Evolutionary conservation across 2,797 vertebrate genomes (phyloP), one percentile per base, ranked within the genome.

Genomic region (Spea hammondii): DNA sequence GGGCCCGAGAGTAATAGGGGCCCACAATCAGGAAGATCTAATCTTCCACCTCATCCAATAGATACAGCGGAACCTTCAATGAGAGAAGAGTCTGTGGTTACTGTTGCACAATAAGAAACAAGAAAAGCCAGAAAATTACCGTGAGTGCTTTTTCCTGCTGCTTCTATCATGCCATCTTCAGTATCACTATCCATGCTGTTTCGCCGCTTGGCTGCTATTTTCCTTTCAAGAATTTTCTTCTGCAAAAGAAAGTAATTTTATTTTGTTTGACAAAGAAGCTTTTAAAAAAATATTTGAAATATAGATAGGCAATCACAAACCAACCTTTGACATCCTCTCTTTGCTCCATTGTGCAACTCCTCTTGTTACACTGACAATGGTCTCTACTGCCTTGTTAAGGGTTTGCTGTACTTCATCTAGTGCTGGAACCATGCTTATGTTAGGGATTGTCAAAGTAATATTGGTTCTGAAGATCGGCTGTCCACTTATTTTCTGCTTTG

Each of bases 341-440:
- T 92, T 91, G 84, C 90, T 96, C 97, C 97, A 99, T 80, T 96
- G 95, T 79, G 88, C 87, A 4, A 99, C 92, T 46, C 95, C 95
- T 87, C 95, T 96, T 84, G 85, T 94, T 82, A 96, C 94, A 32
- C 86, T 93, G 87, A 98, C 88, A 51, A 98, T 87, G 78, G 76
- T 91, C 49, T 96, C 95, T 62, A 96, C 93, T 0, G 89, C 91
- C 84, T 89, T 90, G 88, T 95, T 97, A 82, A 99, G 86, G 0
- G 86, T 91, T 86, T 96, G 94, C 77, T 99, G 97, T n/a, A 98
- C 83, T 74, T 97, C 95, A 46, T 98, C 97, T 80, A 98, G 87
- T 51, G 92, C 85, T 5, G 98, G 98, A 70, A 88, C 84, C 88
- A 96, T 92, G 69, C 87, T 49, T 1, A 98, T 92, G 84, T 94